Base-by-base conservation (phyloP, 2,113 vertebrate genomes). In the Cyanistes caeruleus region DNA sequence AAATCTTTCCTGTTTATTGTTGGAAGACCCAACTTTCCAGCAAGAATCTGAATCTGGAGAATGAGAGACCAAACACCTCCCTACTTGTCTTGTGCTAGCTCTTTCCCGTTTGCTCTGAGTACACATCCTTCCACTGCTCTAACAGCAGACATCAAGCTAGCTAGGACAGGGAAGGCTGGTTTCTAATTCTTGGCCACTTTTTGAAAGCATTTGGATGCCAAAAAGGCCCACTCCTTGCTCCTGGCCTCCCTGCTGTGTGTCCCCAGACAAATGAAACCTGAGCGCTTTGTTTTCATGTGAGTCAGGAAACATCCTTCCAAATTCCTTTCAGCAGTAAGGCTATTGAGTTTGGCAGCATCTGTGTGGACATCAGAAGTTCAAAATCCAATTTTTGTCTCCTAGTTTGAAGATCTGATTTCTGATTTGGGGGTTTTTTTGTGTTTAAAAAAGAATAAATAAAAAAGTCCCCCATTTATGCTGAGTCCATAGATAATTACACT, bases 361-460 rank as follows among this genome's bases (percentile, higher is more conserved):
- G 5, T 31, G 6, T 20, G 44, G 31, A 79, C 15, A 17, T 17
- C 25, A 65, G 28, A 49, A 64, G 15, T 55, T 49, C 10, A 4
- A 81, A 89, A 62, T 5, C 7, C 48, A 23, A 5, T 14, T 46
- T 28, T 44, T 46, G 4, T 39, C 12, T 75, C 20, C n/a, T 46
- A 2, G 23, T 49, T 85, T 1, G 2, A 64, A 65, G 51, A 43
- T 15, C 11, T 80, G 20, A 33, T 53, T 63, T 73, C 49, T 33
- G 6, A 0, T 69, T 64, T 23, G 9, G 23, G 15, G 3, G 4
- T 0, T 2, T 19, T 56, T 11, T 7, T n/a, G 8, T 21, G 25
- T 33, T 27, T 8, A 19, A 5, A 31, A n/a, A 39, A 18, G 11
- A 39, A 39, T 39, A 39, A 39, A 39, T 39, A n/a, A 44, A 24